Conservation (phyloP, 2,797 vertebrate genomes). For the Enteromius argenteus region DNA sequence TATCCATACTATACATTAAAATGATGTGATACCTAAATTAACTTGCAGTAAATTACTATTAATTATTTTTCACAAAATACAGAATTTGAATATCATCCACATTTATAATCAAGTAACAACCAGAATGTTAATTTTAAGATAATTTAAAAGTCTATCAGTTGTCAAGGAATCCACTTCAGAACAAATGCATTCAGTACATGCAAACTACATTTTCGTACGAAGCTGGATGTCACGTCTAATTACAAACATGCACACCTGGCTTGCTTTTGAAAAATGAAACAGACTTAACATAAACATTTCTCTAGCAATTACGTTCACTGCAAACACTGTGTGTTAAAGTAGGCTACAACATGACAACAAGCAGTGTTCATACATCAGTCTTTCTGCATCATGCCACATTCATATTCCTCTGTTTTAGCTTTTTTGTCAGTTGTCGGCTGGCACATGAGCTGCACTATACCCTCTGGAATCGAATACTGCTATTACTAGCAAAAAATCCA, state of each 20-base stretch:
- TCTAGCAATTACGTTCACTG: not conserved
- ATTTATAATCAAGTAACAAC: not conserved
- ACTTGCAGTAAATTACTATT: not conserved
- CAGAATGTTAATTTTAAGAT: too few species aligned
- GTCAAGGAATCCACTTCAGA: not conserved
- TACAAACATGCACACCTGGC: not conserved
- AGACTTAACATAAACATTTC: not conserved
- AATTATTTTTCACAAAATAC: not conserved
- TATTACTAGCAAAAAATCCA: constrained; percentile 5
- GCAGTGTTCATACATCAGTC: not conserved
- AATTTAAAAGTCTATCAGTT: not conserved
- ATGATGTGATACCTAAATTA: not conserved
- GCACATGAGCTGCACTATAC: not conserved
- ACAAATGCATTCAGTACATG: not conserved
- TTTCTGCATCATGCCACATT: not conserved
- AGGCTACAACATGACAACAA: not conserved
- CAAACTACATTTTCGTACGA: not conserved
- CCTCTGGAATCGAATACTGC: constrained; percentile 1
- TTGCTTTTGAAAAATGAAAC: not conserved
- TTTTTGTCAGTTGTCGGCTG: not conserved
- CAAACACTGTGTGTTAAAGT: not conserved
- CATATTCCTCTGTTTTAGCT: not conserved
- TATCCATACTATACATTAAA: not conserved
- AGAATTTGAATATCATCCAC: not conserved
- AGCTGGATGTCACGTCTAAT: not conserved